Evolutionary conservation across 2,113 vertebrate species (phyloP).

Genomic region (Zeus faber): DNA sequence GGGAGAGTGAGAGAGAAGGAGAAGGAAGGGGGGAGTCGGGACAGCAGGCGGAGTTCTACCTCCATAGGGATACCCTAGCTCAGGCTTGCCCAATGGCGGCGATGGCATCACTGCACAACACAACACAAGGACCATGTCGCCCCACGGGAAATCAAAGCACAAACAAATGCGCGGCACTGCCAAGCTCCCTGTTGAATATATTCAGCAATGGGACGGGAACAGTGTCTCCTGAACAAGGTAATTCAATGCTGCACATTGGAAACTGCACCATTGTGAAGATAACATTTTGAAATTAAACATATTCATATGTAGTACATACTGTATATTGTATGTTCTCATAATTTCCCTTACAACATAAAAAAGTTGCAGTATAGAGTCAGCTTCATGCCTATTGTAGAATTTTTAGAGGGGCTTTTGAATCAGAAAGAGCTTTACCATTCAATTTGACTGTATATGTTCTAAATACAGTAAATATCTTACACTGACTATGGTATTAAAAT

Average conservation of each 20-base stretch:
- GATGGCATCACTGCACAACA: slow-evolving; percentile 7
- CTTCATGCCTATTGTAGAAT: neutral
- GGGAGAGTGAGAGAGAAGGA: slow-evolving; percentile 2
- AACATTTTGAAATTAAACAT: no score
- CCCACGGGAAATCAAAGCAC: slow-evolving; percentile 10
- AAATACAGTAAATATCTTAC: no score
- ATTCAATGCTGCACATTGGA: no score
- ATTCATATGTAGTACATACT: no score
- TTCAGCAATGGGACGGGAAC: neutral
- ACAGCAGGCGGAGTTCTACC: neutral
- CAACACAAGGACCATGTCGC: slow-evolving; percentile 1
- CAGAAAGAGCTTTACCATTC: neutral
- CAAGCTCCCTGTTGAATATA: slow-evolving; percentile 1
- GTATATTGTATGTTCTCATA: neutral
- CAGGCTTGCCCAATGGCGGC: slow-evolving; percentile 8
- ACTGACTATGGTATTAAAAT: no score
- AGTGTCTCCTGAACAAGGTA: neutral
- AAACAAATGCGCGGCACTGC: neutral
- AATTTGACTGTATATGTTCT: no score
- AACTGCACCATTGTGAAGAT: no score
- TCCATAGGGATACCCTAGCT: no score
- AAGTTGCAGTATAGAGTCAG: no score
- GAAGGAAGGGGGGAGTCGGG: neutral
- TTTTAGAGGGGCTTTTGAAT: no score
- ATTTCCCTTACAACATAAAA: neutral